These are phyloP conservation scores for Microplitis deprimator DNA, from an alignment of 2,888 invertebrate species.

Conservation along the genomic window DNA sequence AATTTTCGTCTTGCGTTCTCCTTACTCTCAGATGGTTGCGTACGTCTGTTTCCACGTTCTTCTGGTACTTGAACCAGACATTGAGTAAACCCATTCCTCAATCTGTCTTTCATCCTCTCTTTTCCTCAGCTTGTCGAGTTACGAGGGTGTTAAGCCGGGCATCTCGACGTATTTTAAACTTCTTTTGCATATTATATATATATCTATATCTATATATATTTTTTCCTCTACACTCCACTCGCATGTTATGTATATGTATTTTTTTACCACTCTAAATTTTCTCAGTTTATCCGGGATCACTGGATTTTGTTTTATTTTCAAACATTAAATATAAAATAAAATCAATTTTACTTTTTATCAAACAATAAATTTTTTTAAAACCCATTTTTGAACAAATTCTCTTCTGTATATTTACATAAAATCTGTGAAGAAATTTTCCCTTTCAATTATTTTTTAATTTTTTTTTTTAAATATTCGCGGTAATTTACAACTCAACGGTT, in stretches of 20 bases:
- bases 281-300: neutral
- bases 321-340: neutral
- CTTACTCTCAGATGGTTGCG: constrained; percentile 45
- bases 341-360: neutral
- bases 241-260: neutral
- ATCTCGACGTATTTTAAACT: constrained; percentile 55
- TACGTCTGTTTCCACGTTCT: constrained; percentile 24
- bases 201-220: constrained; percentile 51
- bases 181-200: constrained; percentile 54
- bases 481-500: too few relatives aligned
- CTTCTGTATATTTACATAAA: too few relatives aligned
- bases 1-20: neutral
- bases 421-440: too few relatives aligned
- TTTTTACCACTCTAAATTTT: constrained; percentile 5
- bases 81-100: constrained; percentile 12
- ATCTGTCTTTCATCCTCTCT: constrained; percentile 36
- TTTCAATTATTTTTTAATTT: too few relatives aligned
- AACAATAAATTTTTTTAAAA: neutral
- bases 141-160: constrained; percentile 59
- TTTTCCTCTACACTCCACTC: constrained; percentile 26
- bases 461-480: too few relatives aligned
- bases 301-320: neutral
- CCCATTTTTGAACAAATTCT: too few relatives aligned
- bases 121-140: constrained; percentile 45
- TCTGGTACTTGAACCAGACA: constrained; percentile 19